Base-by-base conservation (phyloP, 1,140 invertebrate genomes). In the Bombus terrestris region DNA sequence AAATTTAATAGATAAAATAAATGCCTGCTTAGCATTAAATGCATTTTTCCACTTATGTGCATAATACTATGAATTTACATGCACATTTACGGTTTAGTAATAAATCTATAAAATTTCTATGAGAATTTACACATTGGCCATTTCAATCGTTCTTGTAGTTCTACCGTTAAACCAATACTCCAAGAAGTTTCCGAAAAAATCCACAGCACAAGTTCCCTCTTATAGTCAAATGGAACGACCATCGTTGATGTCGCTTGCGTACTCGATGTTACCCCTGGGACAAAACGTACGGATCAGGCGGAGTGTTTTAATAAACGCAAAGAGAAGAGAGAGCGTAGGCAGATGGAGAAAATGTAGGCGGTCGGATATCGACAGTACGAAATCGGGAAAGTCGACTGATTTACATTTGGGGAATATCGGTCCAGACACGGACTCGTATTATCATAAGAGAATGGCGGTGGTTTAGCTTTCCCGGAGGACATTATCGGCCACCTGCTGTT, bases 401-500 rank as follows among this genome's bases (percentile, higher is more conserved):
- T 93, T 93, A 92, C 93, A 93, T 93, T 89, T 89, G 71, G 72
- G 84, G 77, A 83, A 93, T 92, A 93, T 90, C 89, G 86, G 88
- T 73, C 69, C 47, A 69, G 85, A 84, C 74, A 88, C 82, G 74
- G 41, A n/a, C 57, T 22, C 43, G 82, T 74, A 92, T 93, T 93
- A 93, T 93, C 92, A 93, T 92, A 93, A 93, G 88, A 89, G 86
- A 90, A 92, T 86, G 89, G 88, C 86, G 82, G 81, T 80, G 89
- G 82, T 89, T 86, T 90, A 68, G 81, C 85, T 92, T 86, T 87
- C 85, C 83, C 76, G 57, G 57, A 88, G 81, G 81, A 91, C 89
- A 92, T 93, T 92, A 92, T 93, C 89, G 84, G 90, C 89, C 91
- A 93, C 89, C 91, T 93, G 93, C 91, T 89, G 92, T 92, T 92